These are phyloP conservation scores for Tachuris rubrigastra DNA, from an alignment of 2,113 vertebrate species.

Conservation along the genomic window DNA sequence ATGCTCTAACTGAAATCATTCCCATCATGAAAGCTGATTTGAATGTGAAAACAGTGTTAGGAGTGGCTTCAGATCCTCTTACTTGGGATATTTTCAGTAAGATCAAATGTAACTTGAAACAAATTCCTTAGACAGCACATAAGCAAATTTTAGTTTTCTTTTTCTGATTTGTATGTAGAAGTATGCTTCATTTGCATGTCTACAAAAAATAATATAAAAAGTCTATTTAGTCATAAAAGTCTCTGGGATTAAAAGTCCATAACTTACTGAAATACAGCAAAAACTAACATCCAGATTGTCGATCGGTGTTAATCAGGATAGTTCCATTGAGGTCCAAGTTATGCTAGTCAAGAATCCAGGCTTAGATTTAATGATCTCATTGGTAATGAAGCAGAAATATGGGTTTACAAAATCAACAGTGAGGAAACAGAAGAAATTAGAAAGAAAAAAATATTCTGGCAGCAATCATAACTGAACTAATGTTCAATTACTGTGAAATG, in stretches of 20 bases:
- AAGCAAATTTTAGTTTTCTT: background rate
- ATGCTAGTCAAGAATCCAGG: background rate
- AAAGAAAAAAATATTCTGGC: background rate
- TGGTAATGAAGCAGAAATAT: constrained; percentile 7
- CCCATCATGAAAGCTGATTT: background rate
- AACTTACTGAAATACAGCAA: background rate
- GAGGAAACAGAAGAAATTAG: background rate
- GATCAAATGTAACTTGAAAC: background rate
- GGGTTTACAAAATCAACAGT: background rate
- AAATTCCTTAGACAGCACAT: background rate
- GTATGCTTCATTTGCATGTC: background rate
- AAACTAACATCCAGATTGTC: background rate
- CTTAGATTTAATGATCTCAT: background rate
- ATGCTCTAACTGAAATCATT: background rate
- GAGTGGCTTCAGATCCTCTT: background rate
- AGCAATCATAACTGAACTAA: constrained; percentile 37
- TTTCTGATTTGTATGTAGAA: background rate
- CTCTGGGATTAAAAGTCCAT: background rate
- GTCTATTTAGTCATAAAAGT: background rate
- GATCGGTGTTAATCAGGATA: background rate
- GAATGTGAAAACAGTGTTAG: background rate
- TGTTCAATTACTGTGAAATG: constrained; percentile 55
- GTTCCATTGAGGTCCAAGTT: background rate
- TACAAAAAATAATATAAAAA: background rate
- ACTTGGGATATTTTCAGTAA: background rate